Evolutionary conservation across 2,113 vertebrate genomes (phyloP), one percentile per base, ranked within the genome.

Genomic region (Kryptolebias marmoratus): DNA sequence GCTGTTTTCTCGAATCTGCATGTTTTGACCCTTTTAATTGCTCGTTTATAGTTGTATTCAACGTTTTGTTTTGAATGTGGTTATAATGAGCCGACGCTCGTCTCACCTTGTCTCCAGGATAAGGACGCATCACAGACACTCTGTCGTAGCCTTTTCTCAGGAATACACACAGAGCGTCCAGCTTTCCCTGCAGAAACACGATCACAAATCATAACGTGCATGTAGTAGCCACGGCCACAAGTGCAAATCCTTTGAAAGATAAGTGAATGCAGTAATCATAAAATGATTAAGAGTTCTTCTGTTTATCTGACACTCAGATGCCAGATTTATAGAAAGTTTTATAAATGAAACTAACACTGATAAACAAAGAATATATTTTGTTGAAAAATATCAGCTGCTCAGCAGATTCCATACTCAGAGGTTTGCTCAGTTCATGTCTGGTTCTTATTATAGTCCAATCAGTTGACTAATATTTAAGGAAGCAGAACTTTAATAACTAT

Each of bases 101-200:
- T 60, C 10, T 79, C 94, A 99, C 98, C 96, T 97, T 97, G 84
- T 99, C 98, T 93, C 98, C 98, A 1, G 97, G 97, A 83, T 96
- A 95, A 1, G 98, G 98, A 62, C 97, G 93, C 97, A 99, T 98
- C 90, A 99, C 94, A 0, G 98, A 98, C 16, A 99, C 96, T 0
- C 97, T 93, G 85, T 97, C 94, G 1, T 99, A 99, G 16, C 97
- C 96, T 87, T 95, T 97, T 79, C 95, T 88, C 79, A 99, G 91
- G 64, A 98, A 91, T 0, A 97, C 95, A 93, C 95, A 97, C 58
- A 99, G 90, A 18, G 97, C 96, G 22, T 99, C 97, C 82, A 99
- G 83, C 81, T 98, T 99, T 7, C 97, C 97, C 98, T 99, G 91
- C 0, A 70, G 18, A 62, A 18, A 67, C 22, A 91, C 1, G 45